Base-by-base conservation (phyloP, 2,888 invertebrate species). In the Norana najaformis region DNA sequence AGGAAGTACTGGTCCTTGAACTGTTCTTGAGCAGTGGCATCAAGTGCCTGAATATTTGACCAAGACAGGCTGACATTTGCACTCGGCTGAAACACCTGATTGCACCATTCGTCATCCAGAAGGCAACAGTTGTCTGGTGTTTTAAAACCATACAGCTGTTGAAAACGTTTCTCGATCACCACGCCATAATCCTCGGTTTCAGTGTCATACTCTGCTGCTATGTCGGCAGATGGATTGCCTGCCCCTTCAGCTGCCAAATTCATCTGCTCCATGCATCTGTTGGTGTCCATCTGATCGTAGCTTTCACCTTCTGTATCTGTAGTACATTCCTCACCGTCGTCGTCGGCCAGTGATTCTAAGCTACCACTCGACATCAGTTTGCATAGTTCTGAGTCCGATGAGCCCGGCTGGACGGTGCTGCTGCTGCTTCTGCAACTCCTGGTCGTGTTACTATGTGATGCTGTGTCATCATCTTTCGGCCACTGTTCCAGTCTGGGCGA, bases 101-200 rank as follows among this genome's bases (percentile, higher is more conserved):
- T 37, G 85, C 85, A 85, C 85, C 85, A 85, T 36, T 85, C 85
- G 18, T 85, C 85, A 16, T 85, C 85, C 18, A 85, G 85, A 35
- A 85, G 36, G 34, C 85, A 23, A 36, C 85, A 85, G 37, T 85
- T 85, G 85, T 36, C 30, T 13, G 85, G 85, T 37, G 85, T 85
- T 85, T 85, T 37, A 85, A 85, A 23, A 23, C 85, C 85, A 23
- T 85, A 85, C 36, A 85, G 36, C 30, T 85, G 35, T 85, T 85
- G 35, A 85, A 85, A 85, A 18, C 36, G 85, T 23, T 85, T 85
- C 37, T 85, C 85, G 4, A 85, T 85, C 85, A 85, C 36, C 37
- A 23, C 6, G 85, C 36, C 37, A 37, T 85, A 85, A 16, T 85
- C 85, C 20, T 37, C 36, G 23, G 36, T 36, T 85, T 35, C 37